Conservation (phyloP, 2,113 vertebrate genomes). For the pig (Sus scrofa) region DNA sequence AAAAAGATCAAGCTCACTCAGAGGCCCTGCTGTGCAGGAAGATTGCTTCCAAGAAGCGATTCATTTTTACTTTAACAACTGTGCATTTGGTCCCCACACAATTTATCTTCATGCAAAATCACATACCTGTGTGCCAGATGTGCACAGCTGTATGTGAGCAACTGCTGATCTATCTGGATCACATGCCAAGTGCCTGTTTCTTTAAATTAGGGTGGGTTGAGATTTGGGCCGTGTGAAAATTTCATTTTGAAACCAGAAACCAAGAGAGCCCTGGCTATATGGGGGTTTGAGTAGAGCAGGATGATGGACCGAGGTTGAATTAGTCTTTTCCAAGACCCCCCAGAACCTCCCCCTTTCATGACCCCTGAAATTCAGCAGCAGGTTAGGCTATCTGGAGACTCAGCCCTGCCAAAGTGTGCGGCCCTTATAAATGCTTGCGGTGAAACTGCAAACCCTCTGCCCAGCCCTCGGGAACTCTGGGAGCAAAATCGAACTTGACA, state of each 20-base stretch:
- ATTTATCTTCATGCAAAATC: slow-evolving; percentile 82
- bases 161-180: slow-evolving; percentile 81
- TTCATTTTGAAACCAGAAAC: slow-evolving; percentile 84
- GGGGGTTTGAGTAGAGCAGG: slow-evolving; percentile 12
- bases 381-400: slow-evolving; percentile 63
- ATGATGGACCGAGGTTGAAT: slow-evolving; percentile 70
- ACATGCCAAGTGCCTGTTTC: slow-evolving; percentile 82
- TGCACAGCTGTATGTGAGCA: slow-evolving; percentile 83
- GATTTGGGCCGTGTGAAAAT: slow-evolving; percentile 82
- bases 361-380: slow-evolving; percentile 62
- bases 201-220: slow-evolving; percentile 82
- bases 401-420: slow-evolving; percentile 57
- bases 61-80: slow-evolving; percentile 83
- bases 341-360: slow-evolving; percentile 55
- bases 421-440: slow-evolving; percentile 80
- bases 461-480: slow-evolving; percentile 69
- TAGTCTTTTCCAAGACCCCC: slow-evolving; percentile 75
- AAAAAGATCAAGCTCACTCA: slow-evolving; percentile 68
- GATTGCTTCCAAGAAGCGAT: slow-evolving; percentile 83
- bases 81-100: slow-evolving; percentile 81
- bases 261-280: slow-evolving; percentile 5
- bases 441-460: slow-evolving; percentile 78
- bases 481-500: slow-evolving; percentile 79
- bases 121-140: slow-evolving; percentile 84
- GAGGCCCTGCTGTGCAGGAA: slow-evolving; percentile 77